Base-by-base conservation (phyloP, 2,113 vertebrate species). In the Mellivora capensis region DNA sequence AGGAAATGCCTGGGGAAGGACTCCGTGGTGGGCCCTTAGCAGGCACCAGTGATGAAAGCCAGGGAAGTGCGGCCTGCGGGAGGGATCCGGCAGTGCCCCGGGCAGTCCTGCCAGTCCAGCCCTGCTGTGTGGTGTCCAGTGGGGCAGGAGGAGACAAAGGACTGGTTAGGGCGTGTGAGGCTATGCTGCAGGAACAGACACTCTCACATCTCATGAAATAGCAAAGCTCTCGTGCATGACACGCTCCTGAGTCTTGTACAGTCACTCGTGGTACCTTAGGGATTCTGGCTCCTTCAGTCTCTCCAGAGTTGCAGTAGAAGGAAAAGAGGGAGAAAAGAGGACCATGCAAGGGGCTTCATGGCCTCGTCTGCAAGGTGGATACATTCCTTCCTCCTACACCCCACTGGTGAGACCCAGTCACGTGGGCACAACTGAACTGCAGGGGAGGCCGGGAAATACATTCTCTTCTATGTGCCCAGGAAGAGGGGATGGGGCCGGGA, bases 281-380 rank as follows among this genome's bases (percentile, higher is more conserved):
- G 14, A 59, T 25, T 29, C 27, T 27, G 49, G 12, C 21, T 89
- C 42, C 34, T 79, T 74, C 0, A 1, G 4, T 54, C 93, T 81
- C 7, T 76, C 47, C 49, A 67, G 47, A 80, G 8, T 37, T 87
- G 23, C 10, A 59, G 37, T 44, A 18, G 62, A 67, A 85, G 29
- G 27, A 21, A 59, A 17, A n/a, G 9, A 79, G 10, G 4, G 4
- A 74, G 39, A 88, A 57, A 44, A 62, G 12, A 84, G 6, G 2
- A 9, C 39, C 18, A 10, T 0, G 0, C 1, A 0, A 71, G 37
- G 27, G 42, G 14, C 49, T 34, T 34, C 5, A 34, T 42, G 29
- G 14, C n/a, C 49, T 54, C 1, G 7, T 10, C 20, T 93, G 25
- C 47, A 27, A 4, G 15, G 14, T 21, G 4, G 17, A 7, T 1